These are phyloP conservation scores for Sitophilus oryzae DNA, from an alignment of 1,140 invertebrate genomes.

Conservation along the genomic window DNA sequence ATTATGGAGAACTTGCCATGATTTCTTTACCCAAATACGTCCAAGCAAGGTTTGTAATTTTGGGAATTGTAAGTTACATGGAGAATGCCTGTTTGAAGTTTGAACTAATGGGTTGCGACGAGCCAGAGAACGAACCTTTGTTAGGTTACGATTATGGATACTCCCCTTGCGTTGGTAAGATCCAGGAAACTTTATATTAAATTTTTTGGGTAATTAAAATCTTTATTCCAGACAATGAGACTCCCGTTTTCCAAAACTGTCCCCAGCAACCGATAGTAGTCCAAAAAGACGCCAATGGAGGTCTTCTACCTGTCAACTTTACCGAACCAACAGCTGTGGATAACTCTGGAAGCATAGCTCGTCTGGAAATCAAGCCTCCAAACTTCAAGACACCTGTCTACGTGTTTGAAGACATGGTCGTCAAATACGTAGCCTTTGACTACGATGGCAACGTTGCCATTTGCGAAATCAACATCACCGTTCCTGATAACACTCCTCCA, in stretches of 20 bases:
- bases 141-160: slow-evolving; percentile 91
- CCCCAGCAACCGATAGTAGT: slow-evolving; percentile 87
- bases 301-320: slow-evolving; percentile 83
- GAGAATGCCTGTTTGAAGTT: slow-evolving; percentile 95
- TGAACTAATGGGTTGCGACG: slow-evolving; percentile 92
- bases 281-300: slow-evolving; percentile 78
- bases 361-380: slow-evolving; percentile 84
- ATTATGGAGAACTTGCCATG: slow-evolving; percentile 92
- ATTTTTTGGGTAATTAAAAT: not conserved
- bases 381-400: slow-evolving; percentile 85
- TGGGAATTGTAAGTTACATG: slow-evolving; percentile 93
- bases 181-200: not conserved
- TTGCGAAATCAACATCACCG: slow-evolving; percentile 92
- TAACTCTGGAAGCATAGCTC: slow-evolving; percentile 89
- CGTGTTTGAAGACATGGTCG: slow-evolving; percentile 85
- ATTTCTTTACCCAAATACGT: slow-evolving; percentile 91
- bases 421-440: slow-evolving; percentile 94
- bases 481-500: slow-evolving; percentile 91
- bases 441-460: slow-evolving; percentile 96
- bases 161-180: slow-evolving; percentile 81
- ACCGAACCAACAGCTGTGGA: slow-evolving; percentile 88
- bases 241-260: slow-evolving; percentile 93
- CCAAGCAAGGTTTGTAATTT: slow-evolving; percentile 85
- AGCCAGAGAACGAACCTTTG: slow-evolving; percentile 68
- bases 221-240: slow-evolving; percentile 72